Conservation (phyloP, 92 coral and sea anemone genomes). For the Porites rus region DNA sequence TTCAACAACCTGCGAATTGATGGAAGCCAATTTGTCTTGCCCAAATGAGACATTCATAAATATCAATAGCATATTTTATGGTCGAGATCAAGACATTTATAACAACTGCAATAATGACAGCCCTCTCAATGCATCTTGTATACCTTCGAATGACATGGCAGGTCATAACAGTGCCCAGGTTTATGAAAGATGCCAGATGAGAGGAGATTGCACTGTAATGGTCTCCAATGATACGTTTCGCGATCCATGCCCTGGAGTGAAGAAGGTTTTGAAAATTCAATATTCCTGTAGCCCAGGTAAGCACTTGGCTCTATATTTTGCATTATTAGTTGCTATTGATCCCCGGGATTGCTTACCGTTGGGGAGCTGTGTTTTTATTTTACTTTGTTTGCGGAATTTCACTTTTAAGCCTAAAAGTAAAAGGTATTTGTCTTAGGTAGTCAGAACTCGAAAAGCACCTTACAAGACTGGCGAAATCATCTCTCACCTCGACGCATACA, state of each 20-base stretch:
- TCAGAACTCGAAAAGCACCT: too few relatives aligned
- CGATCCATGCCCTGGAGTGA: conserved; percentile 71
- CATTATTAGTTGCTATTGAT: too few relatives aligned
- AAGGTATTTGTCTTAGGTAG: too few relatives aligned
- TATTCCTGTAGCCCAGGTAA: conserved; percentile 69
- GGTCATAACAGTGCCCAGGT: conserved; percentile 58
- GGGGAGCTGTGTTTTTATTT: too few relatives aligned
- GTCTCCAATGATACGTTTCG: conserved; percentile 47
- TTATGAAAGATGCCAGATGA: conserved; percentile 68
- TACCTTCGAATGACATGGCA: conserved; percentile 38
- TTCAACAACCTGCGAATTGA: conserved; percentile 49
- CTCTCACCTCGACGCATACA: too few relatives aligned
- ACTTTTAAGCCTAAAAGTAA: too few relatives aligned
- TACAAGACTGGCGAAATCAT: too few relatives aligned
- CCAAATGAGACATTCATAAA: conserved; percentile 66
- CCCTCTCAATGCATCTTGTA: conserved; percentile 12
- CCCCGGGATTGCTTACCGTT: too few relatives aligned
- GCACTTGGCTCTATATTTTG: not conserved
- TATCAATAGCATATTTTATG: conserved; percentile 50
- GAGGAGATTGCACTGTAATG: conserved; percentile 47
- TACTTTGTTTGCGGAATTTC: too few relatives aligned
- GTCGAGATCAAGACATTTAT: conserved; percentile 24
- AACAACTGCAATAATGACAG: not conserved
- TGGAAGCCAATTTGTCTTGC: conserved; percentile 40
- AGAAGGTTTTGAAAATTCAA: conserved; percentile 41